These are phyloP conservation scores for Dilophus febrilis DNA, from an alignment of 2,888 invertebrate genomes.

Conservation along the genomic window DNA sequence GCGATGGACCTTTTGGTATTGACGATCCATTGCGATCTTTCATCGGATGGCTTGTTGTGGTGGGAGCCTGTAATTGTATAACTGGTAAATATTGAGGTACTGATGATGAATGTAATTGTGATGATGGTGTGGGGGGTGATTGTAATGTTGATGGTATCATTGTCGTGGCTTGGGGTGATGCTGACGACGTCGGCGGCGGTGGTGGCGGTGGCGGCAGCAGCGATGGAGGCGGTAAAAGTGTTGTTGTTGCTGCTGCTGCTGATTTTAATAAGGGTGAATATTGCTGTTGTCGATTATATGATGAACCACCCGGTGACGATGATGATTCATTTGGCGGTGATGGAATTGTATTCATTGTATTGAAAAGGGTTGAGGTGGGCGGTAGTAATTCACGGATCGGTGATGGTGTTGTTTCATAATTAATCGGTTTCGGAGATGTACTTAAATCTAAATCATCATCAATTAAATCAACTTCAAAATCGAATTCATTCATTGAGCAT, in stretches of 20 bases:
- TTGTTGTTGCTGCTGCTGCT: too few species aligned
- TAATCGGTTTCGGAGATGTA: slow-evolving; percentile 21
- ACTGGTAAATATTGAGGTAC: too few species aligned
- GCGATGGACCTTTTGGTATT: slow-evolving; percentile 23
- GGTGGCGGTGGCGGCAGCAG: too few species aligned
- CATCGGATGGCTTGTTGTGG: not conserved
- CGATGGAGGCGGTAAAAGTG: too few species aligned
- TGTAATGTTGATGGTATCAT: too few species aligned
- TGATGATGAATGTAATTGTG: too few species aligned
- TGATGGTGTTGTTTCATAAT: slow-evolving; percentile 23
- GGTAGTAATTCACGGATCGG: slow-evolving; percentile 10
- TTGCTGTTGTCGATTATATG: too few species aligned
- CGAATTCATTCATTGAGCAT: slow-evolving; percentile 33
- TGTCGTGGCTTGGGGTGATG: not conserved
- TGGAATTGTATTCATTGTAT: not conserved
- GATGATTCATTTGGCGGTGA: not conserved
- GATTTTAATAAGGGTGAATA: too few species aligned
- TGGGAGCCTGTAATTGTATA: not conserved
- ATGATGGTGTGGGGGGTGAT: too few species aligned
- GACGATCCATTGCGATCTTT: not conserved
- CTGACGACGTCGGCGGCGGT: too few species aligned
- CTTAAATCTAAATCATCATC: slow-evolving; percentile 25
- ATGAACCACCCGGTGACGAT: too few species aligned
- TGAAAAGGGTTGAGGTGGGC: too few species aligned
- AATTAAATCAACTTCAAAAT: slow-evolving; percentile 27